These are phyloP conservation scores for Ammodytes marinus DNA, from an alignment of 2,113 vertebrate species.

Conservation along the genomic window DNA sequence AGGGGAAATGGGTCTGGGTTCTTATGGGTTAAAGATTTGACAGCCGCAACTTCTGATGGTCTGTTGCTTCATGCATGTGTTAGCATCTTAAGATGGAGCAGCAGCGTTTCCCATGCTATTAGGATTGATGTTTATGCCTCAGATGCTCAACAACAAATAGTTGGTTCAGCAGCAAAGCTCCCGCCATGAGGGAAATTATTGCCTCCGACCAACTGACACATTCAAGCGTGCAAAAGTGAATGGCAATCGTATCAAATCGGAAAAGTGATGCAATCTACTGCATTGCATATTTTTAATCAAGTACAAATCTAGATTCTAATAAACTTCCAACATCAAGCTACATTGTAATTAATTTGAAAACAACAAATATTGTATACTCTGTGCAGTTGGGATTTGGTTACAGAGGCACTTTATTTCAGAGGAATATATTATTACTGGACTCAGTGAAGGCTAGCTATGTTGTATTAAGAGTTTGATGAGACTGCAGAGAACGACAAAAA, in stretches of 20 bases:
- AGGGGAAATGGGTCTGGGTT: too few relatives aligned
- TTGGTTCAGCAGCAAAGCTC: slow-evolving; percentile 65
- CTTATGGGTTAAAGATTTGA: slow-evolving; percentile 67
- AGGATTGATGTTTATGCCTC: slow-evolving; percentile 77
- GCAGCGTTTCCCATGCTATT: slow-evolving; percentile 60
- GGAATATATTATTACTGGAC: slow-evolving; percentile 41
- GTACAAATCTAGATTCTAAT: slow-evolving; percentile 51
- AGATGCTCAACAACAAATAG: slow-evolving; percentile 75
- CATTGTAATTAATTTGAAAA: slow-evolving; percentile 52
- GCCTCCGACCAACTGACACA: slow-evolving; percentile 69
- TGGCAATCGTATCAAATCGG: slow-evolving; percentile 75
- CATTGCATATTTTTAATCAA: slow-evolving; percentile 77
- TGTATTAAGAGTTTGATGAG: slow-evolving; percentile 66
- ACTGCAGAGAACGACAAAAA: slow-evolving; percentile 71
- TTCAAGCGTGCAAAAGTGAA: slow-evolving; percentile 60
- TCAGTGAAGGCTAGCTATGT: slow-evolving; percentile 48
- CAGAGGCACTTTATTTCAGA: slow-evolving; percentile 44
- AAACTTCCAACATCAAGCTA: slow-evolving; percentile 36
- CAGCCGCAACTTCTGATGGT: slow-evolving; percentile 64
- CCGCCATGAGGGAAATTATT: slow-evolving; percentile 72
- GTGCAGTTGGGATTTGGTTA: slow-evolving; percentile 19
- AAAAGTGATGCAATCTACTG: slow-evolving; percentile 62
- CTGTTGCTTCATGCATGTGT: slow-evolving; percentile 62
- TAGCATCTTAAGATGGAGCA: slow-evolving; percentile 65
- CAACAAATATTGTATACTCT: slow-evolving; percentile 20